Evolutionary conservation across 2,888 invertebrate genomes (phyloP).

Genomic region (Drosophila hamatofila): DNA sequence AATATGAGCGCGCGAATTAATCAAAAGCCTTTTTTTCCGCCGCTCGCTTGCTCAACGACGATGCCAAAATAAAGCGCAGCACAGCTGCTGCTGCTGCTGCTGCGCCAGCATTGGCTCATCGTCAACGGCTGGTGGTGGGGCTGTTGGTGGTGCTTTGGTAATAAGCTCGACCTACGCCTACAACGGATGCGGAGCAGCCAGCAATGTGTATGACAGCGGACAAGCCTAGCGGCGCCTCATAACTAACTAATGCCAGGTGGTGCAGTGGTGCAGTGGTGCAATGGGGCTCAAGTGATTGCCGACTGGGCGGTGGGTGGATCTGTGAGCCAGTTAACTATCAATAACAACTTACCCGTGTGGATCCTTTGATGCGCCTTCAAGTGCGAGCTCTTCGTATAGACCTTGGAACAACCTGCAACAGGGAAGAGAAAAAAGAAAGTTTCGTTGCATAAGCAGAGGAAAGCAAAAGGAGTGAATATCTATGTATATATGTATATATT

Average conservation of each 20-base stretch:
- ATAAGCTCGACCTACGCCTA: slow-evolving; percentile 64
- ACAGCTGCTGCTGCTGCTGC: slow-evolving; percentile 54
- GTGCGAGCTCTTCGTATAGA: slow-evolving; percentile 99
- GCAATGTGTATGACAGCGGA: slow-evolving; percentile 40
- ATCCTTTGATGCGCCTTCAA: slow-evolving; percentile 98
- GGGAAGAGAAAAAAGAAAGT: not conserved
- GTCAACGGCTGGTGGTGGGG: slow-evolving; percentile 1
- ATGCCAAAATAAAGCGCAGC: slow-evolving; percentile 4
- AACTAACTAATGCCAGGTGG: slow-evolving; percentile 40
- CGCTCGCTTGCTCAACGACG: slow-evolving; percentile 68
- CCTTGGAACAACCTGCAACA: slow-evolving; percentile 94
- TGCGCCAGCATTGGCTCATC: slow-evolving; percentile 42
- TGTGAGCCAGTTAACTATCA: slow-evolving; percentile 32
- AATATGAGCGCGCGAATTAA: slow-evolving; percentile 79
- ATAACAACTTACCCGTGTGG: slow-evolving; percentile 92
- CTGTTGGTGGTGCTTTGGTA: slow-evolving; percentile 37
- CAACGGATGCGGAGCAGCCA: slow-evolving; percentile 28
- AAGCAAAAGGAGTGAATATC: not conserved
- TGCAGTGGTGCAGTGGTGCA: not conserved
- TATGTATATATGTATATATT: not conserved
- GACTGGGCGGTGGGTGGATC: slow-evolving; percentile 35
- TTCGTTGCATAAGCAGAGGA: not conserved
- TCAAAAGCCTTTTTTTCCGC: slow-evolving; percentile 68
- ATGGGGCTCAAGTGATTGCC: not conserved
- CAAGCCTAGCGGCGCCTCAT: slow-evolving; percentile 37